These are phyloP conservation scores for Sterrhoptilus dennistouni DNA, from an alignment of 2,113 vertebrate genomes.

Conservation along the genomic window DNA sequence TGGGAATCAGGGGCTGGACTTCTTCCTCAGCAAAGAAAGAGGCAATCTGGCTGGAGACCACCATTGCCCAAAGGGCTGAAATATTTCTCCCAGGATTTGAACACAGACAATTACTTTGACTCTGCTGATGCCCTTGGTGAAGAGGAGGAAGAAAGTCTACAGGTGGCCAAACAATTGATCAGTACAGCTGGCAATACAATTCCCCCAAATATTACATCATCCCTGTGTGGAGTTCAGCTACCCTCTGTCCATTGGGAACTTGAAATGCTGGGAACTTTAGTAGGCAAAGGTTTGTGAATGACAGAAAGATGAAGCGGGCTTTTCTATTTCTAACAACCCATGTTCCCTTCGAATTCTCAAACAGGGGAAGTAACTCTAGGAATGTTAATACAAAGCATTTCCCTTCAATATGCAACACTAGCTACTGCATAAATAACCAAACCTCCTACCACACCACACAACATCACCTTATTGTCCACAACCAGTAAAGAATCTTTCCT, in stretches of 20 bases:
- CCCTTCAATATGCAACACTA: not conserved
- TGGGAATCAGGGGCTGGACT: not conserved
- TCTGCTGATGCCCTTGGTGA: not conserved
- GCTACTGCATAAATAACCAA: not conserved
- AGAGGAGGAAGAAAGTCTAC: not conserved
- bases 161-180: not conserved
- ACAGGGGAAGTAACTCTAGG: not conserved
- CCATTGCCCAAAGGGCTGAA: not conserved
- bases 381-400: not conserved
- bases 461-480: not conserved
- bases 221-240: not conserved
- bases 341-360: not conserved
- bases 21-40: not conserved
- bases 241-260: rapidly evolving
- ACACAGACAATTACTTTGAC: not conserved
- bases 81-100: not conserved
- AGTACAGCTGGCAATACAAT: not conserved
- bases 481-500: not conserved
- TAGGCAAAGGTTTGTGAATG: not conserved
- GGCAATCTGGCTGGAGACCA: not conserved
- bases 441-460: not conserved
- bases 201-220: not conserved
- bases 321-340: not conserved
- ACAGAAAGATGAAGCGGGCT: not conserved
- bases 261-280: not conserved